These are phyloP conservation scores for Tympanoctomys barrerae DNA, from an alignment of 2,797 vertebrate genomes.

Conservation along the genomic window DNA sequence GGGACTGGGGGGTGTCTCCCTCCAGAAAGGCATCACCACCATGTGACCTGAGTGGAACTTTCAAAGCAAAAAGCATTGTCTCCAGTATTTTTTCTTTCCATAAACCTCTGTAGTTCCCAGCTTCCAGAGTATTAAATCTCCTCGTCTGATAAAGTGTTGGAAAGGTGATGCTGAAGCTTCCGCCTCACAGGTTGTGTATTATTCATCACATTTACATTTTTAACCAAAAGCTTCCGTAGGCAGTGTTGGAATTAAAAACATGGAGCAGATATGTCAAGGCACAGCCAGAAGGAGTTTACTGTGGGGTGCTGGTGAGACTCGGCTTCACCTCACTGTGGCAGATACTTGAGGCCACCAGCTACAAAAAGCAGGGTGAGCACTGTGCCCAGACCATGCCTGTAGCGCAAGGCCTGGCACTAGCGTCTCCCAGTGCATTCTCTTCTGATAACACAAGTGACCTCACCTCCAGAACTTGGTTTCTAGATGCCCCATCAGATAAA, in stretches of 20 bases:
- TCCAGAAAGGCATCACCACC: neutral
- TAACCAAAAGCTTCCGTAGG: slow-evolving; percentile 19
- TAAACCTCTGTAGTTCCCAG: neutral
- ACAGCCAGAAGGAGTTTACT: neutral
- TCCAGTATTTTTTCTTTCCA: neutral
- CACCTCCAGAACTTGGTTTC: neutral
- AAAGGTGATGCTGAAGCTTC: neutral
- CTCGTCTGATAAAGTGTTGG: neutral
- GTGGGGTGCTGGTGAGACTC: neutral
- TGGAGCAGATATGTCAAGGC: neutral
- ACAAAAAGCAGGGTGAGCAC: neutral
- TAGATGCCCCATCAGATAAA: neutral
- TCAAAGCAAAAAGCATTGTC: slow-evolving; percentile 23
- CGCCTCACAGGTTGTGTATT: neutral
- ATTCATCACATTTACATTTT: slow-evolving; percentile 39
- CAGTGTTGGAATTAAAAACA: neutral
- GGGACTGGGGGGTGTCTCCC: neutral
- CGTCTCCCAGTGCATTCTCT: neutral
- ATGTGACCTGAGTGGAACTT: slow-evolving; percentile 7
- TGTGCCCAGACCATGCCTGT: neutral
- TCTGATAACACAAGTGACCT: neutral
- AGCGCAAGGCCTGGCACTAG: neutral
- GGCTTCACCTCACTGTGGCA: neutral
- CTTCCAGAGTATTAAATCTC: neutral
- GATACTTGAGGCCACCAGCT: neutral